Percentiles rank a stretch among this genome's conserved stretches.
These are phyloP conservation scores for Thyatira batis DNA, from an alignment of 2,888 invertebrate species.

Conservation along the genomic window DNA sequence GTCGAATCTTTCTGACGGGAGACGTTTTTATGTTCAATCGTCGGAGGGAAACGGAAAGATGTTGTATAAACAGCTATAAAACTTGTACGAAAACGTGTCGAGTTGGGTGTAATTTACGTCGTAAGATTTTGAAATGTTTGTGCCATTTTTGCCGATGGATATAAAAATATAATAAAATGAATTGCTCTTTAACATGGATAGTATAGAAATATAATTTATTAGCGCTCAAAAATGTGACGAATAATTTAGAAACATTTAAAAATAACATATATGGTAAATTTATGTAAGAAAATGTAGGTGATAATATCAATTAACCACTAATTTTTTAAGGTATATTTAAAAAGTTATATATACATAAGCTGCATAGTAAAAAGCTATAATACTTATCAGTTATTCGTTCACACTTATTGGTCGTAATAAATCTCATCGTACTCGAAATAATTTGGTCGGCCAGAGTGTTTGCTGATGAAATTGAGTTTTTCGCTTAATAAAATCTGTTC, in stretches of 20 bases:
- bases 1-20: conserved; percentile 50
- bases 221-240: no score
- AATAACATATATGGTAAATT: no score
- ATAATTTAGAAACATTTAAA: no score
- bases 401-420: conserved; percentile 27
- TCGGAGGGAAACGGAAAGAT: conserved; percentile 42
- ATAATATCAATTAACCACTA: no score
- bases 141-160: neutral
- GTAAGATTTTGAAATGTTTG: conserved; percentile 11
- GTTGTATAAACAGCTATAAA: conserved; percentile 39
- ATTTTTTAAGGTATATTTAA: no score
- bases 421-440: conserved; percentile 36
- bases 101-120: conserved; percentile 22
- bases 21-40: conserved; percentile 58
- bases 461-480: conserved; percentile 59
- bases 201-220: neutral
- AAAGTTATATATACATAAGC: no score
- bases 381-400: conserved; percentile 5
- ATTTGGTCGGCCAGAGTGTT: conserved; percentile 33
- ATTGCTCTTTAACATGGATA: no score
- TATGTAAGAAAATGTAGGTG: no score
- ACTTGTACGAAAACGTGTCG: conserved; percentile 14
- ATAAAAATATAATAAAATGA: neutral
- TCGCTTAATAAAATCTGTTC: conserved; percentile 55
- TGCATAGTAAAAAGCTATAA: neutral